Conservation (phyloP, 2,113 vertebrate genomes). For the Erythrolamprus reginae region DNA sequence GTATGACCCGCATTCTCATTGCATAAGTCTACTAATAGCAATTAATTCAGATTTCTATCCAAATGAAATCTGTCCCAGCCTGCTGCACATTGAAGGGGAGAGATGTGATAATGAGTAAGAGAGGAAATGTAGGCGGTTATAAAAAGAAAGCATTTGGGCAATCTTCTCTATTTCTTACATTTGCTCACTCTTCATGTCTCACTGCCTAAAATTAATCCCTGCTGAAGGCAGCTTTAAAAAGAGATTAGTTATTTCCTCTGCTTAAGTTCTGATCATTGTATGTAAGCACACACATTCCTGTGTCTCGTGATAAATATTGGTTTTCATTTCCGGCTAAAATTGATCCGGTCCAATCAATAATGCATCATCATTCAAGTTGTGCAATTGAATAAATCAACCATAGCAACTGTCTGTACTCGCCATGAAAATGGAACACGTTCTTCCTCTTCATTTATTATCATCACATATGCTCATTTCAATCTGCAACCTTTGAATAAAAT, state of each 20-base stretch:
- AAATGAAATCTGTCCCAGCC: background rate
- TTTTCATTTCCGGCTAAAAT: background rate
- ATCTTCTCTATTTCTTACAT: background rate
- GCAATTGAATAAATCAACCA: background rate
- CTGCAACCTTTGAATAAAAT: slow-evolving; percentile 7
- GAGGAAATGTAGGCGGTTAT: background rate
- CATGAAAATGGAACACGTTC: background rate
- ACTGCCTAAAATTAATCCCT: background rate
- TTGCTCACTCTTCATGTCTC: background rate
- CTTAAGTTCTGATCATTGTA: background rate
- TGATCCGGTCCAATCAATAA: background rate
- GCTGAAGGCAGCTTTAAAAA: background rate
- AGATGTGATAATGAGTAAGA: background rate
- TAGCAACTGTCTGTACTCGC: background rate
- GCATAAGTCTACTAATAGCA: background rate
- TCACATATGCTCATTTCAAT: background rate
- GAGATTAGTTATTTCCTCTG: background rate
- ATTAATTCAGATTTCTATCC: background rate
- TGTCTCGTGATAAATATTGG: background rate
- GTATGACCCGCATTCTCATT: background rate
- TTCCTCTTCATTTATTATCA: background rate
- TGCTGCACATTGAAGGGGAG: background rate
- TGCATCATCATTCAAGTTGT: background rate
- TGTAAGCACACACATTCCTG: background rate
- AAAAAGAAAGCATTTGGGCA: background rate